Conservation (phyloP, 2,113 vertebrate genomes). For the Orycteropus afer region DNA sequence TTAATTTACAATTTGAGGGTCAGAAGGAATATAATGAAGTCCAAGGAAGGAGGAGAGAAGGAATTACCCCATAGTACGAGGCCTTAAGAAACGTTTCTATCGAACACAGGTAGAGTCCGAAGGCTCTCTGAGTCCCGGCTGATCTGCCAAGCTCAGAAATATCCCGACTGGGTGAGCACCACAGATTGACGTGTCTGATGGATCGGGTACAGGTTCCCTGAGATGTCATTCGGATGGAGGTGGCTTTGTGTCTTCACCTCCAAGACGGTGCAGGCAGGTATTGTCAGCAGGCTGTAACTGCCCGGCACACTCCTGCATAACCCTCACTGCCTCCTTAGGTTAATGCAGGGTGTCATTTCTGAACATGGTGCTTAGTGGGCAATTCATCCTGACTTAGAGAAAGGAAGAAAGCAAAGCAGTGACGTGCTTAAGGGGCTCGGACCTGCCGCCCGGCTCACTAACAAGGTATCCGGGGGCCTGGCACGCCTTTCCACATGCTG, state of each 20-base stretch:
- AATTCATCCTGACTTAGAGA: constrained; percentile 41
- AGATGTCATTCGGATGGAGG: constrained; percentile 27
- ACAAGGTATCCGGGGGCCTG: constrained; percentile 69
- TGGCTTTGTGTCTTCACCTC: constrained; percentile 53
- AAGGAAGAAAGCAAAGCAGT: constrained; percentile 23
- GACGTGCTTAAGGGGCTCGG: not conserved
- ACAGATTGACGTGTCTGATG: constrained; percentile 40
- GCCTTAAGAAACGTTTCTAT: not conserved
- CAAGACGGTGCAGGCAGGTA: constrained; percentile 17
- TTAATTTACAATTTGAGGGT: not conserved
- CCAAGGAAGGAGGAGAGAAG: not conserved
- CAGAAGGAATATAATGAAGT: not conserved
- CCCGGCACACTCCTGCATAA: constrained; percentile 13
- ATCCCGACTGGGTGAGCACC: not conserved
- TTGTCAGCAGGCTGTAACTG: constrained; percentile 62
- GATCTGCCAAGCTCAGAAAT: not conserved
- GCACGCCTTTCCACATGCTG: constrained; percentile 46
- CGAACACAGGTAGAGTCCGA: not conserved
- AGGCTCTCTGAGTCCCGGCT: not conserved
- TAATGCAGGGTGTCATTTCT: constrained; percentile 67
- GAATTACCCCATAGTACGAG: not conserved
- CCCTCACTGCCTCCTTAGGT: constrained; percentile 65
- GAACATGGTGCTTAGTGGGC: constrained; percentile 56
- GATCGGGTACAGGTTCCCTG: constrained; percentile 43
- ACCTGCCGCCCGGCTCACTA: constrained; percentile 58